These are phyloP conservation scores for Lethenteron camtschaticum DNA, from an alignment of 2,113 vertebrate genomes.

Conservation along the genomic window DNA sequence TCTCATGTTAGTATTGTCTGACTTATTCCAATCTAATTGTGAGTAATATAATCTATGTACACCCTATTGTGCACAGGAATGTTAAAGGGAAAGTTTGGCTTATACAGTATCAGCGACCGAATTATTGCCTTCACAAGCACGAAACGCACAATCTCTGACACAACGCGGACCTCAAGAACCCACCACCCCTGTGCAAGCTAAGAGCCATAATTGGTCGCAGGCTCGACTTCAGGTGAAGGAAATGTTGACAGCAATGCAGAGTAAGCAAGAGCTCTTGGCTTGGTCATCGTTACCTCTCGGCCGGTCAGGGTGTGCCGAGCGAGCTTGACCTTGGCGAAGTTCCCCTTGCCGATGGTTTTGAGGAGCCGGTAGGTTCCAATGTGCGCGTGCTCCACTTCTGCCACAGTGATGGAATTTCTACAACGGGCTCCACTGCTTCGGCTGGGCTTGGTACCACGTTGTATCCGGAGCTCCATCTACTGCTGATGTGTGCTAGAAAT, in stretches of 20 bases:
- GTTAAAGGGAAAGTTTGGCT: too few species aligned
- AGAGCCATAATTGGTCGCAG: too few species aligned
- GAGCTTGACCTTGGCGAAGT: slow-evolving; percentile 86
- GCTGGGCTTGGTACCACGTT: slow-evolving; percentile 38
- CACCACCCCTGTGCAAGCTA: too few species aligned
- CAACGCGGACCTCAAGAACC: too few species aligned
- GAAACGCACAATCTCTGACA: too few species aligned
- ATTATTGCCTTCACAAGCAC: too few species aligned
- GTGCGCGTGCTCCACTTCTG: slow-evolving; percentile 57
- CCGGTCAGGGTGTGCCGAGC: slow-evolving; percentile 72
- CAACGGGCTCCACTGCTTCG: slow-evolving; percentile 62
- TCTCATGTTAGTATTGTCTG: too few species aligned
- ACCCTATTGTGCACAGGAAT: too few species aligned
- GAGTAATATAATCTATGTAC: too few species aligned
- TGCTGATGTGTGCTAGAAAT: slow-evolving; percentile 44
- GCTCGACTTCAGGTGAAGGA: not conserved
- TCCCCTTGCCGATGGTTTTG: slow-evolving; percentile 87
- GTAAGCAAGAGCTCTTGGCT: not conserved
- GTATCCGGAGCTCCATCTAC: slow-evolving; percentile 36
- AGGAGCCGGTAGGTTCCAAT: slow-evolving; percentile 79
- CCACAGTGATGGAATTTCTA: slow-evolving; percentile 61
- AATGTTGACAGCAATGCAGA: not conserved
- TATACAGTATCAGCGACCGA: too few species aligned
- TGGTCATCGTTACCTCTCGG: slow-evolving; percentile 46
- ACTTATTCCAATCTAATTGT: too few species aligned